Percentiles rank a stretch among this genome's conserved stretches.
Evolutionary conservation across 2,797 vertebrate species (phyloP).

Genomic region (Streptopelia turtur): DNA sequence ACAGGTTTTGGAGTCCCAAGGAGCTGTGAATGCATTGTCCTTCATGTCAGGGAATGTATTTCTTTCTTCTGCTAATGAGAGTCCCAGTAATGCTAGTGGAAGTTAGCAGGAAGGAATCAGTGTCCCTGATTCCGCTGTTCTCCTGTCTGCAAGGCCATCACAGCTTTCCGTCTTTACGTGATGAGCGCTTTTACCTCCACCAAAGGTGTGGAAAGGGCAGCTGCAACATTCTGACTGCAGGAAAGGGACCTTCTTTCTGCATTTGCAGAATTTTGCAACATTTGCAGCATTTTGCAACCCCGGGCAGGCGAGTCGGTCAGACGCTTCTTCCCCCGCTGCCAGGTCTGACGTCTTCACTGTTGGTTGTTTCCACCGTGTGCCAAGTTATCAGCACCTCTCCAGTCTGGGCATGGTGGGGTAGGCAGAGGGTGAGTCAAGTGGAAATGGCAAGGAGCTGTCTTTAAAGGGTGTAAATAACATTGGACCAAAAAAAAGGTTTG

Average conservation of each 20-base stretch:
- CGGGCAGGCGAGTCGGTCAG: accelerated
- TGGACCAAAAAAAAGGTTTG: not conserved
- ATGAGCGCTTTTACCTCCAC: not conserved
- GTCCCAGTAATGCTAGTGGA: not conserved
- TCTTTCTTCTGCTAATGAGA: not conserved
- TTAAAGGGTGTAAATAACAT: not conserved
- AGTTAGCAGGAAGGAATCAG: not conserved
- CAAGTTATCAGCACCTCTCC: not conserved
- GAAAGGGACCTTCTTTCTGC: not conserved
- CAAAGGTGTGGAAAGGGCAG: accelerated
- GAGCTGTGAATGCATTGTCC: not conserved
- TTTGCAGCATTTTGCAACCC: not conserved
- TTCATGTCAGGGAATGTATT: not conserved
- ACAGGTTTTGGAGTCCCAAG: not conserved
- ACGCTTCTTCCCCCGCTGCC: not conserved
- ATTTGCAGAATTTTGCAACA: not conserved
- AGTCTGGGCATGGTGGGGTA: not conserved
- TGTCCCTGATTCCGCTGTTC: not conserved
- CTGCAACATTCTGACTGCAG: not conserved
- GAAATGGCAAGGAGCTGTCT: not conserved
- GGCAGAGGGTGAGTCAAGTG: not conserved
- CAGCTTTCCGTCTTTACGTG: not conserved
- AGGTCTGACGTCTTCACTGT: not conserved
- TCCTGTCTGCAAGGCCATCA: not conserved
- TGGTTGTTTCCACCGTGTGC: not conserved